phyloP scores from a whole-genome alignment of 2,797 vertebrate species.

The Rhynchotus rufescens region DNA sequence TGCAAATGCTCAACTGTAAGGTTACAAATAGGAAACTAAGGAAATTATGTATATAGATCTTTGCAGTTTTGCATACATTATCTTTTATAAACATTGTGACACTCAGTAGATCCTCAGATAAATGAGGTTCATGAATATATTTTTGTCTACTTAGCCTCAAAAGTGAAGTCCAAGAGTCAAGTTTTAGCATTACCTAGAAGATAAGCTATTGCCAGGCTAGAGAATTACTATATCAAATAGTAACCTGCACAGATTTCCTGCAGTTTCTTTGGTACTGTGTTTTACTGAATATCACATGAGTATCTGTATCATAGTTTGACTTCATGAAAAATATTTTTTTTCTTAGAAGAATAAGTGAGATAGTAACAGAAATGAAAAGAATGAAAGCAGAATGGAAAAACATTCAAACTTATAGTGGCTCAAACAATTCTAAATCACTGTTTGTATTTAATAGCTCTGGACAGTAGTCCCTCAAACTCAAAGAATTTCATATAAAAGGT shows the following conservation, averaged over 20 bases:
- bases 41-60: not conserved
- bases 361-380: not conserved
- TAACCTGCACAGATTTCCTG: not conserved
- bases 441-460: not conserved
- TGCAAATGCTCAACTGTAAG: not conserved
- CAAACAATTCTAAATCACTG: not conserved
- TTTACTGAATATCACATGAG: not conserved
- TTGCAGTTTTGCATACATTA: not conserved
- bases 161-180: not conserved
- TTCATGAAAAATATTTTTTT: not conserved
- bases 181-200: not conserved
- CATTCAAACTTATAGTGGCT: not conserved
- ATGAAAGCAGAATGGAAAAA: not conserved
- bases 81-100: not conserved
- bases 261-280: not conserved
- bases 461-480: not conserved
- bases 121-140: not conserved
- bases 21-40: not conserved
- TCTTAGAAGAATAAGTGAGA: not conserved
- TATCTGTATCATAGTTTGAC: not conserved
- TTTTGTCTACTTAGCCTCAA: not conserved
- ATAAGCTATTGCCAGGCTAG: rapidly evolving
- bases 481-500: not conserved
- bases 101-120: not conserved
- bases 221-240: not conserved